Evolutionary conservation across 1,140 invertebrate species (phyloP).

Genomic region (Eulimnadia texana): DNA sequence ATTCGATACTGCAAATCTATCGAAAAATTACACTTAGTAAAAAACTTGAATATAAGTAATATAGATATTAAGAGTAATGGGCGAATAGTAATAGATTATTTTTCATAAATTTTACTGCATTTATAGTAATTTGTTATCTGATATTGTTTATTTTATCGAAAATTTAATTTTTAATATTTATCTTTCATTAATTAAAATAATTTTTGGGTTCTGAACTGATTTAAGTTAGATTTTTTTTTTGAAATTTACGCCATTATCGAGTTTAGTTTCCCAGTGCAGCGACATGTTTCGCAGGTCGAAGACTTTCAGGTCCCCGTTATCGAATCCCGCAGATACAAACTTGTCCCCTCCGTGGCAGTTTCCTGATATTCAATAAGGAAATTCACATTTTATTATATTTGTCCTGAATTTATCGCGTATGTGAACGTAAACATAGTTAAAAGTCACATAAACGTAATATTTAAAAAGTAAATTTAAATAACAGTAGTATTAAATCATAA

Average conservation of each 20-base stretch:
- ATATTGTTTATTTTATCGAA: no score
- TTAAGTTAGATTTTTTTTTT: no score
- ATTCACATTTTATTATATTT: constrained; percentile 5
- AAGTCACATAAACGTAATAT: no score
- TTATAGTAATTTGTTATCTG: constrained; percentile 4
- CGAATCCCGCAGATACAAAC: constrained; percentile 77
- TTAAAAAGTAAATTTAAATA: no score
- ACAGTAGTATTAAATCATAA: no score
- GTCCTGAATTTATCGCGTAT: no score
- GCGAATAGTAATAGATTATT: no score
- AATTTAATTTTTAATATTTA: no score
- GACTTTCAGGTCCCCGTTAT: constrained; percentile 92
- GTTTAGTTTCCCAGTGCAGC: constrained; percentile 75
- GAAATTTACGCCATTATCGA: constrained; percentile 70
- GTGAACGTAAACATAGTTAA: no score
- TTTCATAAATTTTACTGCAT: constrained; percentile 16
- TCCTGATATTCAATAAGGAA: constrained; percentile 27
- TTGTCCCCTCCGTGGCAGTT: constrained; percentile 74
- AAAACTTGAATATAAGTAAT: constrained; percentile 14
- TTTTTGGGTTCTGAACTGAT: no score
- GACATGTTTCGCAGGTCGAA: constrained; percentile 79
- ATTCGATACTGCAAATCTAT: constrained; percentile 72
- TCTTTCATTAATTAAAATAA: no score
- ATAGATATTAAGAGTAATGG: not conserved
- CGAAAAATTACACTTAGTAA: constrained; percentile 7